Evolutionary conservation across 2,113 vertebrate genomes (phyloP), one percentile per base, ranked within the genome.

Genomic region (Aphyosemion australe): DNA sequence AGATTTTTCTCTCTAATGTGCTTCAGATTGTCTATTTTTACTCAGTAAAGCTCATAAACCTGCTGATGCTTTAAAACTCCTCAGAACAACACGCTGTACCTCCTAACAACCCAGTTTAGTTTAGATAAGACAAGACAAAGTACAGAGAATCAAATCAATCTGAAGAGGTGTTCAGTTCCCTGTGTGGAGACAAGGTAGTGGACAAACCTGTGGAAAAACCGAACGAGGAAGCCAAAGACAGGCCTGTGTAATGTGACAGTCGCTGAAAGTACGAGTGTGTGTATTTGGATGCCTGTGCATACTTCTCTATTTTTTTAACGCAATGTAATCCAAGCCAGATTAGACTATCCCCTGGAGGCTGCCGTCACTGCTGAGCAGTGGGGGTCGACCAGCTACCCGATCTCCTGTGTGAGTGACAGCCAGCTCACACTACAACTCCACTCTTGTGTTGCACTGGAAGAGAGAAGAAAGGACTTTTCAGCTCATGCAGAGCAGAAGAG

Each of bases 161-260:
- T 26, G 26, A 26, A 26, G 26, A 26, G 26, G 11, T 39, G 37
- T 39, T 5, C 37, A 42, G 41, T 42, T 42, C 6, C 26, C 26
- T 42, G 12, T 19, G 48, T 64, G 55, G 46, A 61, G 64, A 60
- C 8, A 37, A 43, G 19, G 42, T 18, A 1, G 69, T 48, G 37
- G 61, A 67, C 68, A 31, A 84, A 75, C 82, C 85, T 84, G 82
- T 84, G 87, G 69, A 83, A 10, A 70, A 80, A 66, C 65, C 72
- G 74, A n/a, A n/a, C n/a, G n/a, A 68, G 65, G 63, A 78, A 67
- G 74, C 83, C 86, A 89, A 85, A 84, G 68, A 78, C 51, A 19
- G 72, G 69, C 73, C 39, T n/a, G 13, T 4, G 56, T 52, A 57
- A 74, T 68, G 59, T 49, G 16, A 75, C 19, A 14, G 70, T 60